Evolutionary conservation across 2,888 invertebrate genomes (phyloP).

Genomic region (Lagria hirta): DNA sequence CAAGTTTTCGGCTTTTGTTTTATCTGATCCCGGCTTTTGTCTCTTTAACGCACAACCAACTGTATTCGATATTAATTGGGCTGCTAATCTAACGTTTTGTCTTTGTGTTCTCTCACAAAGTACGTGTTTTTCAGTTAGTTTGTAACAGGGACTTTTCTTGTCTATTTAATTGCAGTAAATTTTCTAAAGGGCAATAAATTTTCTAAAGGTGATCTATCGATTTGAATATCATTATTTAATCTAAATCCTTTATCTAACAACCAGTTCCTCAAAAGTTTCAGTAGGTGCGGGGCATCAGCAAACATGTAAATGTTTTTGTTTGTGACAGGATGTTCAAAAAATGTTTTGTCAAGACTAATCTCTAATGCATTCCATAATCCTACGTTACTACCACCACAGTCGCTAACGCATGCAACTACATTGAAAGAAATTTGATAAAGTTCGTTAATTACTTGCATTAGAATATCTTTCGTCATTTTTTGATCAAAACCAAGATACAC

Average conservation of each 20-base stretch:
- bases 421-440: slow-evolving; percentile 25
- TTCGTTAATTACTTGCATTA: slow-evolving; percentile 18
- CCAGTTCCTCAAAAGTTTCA: slow-evolving; percentile 29
- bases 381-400: slow-evolving; percentile 32
- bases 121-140: slow-evolving; percentile 27
- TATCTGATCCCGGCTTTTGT: slow-evolving; percentile 24
- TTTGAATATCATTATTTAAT: slow-evolving; percentile 28
- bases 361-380: slow-evolving; percentile 30
- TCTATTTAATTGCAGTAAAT: slow-evolving; percentile 10
- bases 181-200: no score
- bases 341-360: slow-evolving; percentile 18
- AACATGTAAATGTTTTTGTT: slow-evolving; percentile 27
- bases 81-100: slow-evolving; percentile 34
- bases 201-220: slow-evolving; percentile 24
- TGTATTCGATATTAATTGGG: slow-evolving; percentile 35
- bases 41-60: slow-evolving; percentile 33
- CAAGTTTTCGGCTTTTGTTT: slow-evolving; percentile 2
- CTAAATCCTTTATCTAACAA: slow-evolving; percentile 27
- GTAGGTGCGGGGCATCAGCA: slow-evolving; percentile 30
- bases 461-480: slow-evolving; percentile 29
- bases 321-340: slow-evolving; percentile 26
- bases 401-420: slow-evolving; percentile 33
- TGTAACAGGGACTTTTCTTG: slow-evolving; percentile 23
- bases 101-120: slow-evolving; percentile 25
- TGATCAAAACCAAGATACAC: slow-evolving; percentile 28